phyloP scores from a whole-genome alignment of 2,113 vertebrate species.

The Aplodontia rufa region DNA sequence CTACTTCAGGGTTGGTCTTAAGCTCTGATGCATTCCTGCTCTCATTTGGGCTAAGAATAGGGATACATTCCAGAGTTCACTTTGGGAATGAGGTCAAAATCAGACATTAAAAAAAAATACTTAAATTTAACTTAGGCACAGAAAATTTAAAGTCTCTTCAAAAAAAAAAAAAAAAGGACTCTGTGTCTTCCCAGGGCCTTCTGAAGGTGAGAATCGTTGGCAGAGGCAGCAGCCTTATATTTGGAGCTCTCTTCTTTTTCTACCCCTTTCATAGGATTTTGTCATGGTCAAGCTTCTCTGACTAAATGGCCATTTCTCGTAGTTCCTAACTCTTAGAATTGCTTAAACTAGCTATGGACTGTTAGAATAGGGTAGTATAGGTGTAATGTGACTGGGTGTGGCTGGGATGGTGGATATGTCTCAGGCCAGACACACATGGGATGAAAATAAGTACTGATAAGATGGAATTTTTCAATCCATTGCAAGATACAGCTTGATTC shows the following conservation, averaged over 20 bases:
- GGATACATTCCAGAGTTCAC: not conserved
- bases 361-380: not conserved
- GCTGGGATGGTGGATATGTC: not conserved
- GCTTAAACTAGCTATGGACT: not conserved
- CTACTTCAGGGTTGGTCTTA: not conserved
- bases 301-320: not conserved
- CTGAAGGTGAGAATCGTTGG: conserved; percentile 1
- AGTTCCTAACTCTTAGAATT: conserved; percentile 8
- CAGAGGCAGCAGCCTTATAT: not conserved
- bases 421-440: not conserved
- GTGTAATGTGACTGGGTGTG: conserved; percentile 20
- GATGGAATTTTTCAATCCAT: not conserved
- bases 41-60: not conserved
- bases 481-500: not conserved
- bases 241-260: not conserved
- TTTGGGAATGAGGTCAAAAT: not conserved
- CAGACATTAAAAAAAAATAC: not conserved
- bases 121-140: not conserved
- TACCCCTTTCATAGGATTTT: not conserved
- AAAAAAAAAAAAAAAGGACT: not conserved
- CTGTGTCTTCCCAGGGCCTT: not conserved
- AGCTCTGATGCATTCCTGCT: not conserved
- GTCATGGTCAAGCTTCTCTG: not conserved
- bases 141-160: conserved; percentile 4
- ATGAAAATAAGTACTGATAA: not conserved